These are phyloP conservation scores for Dryococelus australis DNA, from an alignment of 2,888 invertebrate species.

Conservation along the genomic window DNA sequence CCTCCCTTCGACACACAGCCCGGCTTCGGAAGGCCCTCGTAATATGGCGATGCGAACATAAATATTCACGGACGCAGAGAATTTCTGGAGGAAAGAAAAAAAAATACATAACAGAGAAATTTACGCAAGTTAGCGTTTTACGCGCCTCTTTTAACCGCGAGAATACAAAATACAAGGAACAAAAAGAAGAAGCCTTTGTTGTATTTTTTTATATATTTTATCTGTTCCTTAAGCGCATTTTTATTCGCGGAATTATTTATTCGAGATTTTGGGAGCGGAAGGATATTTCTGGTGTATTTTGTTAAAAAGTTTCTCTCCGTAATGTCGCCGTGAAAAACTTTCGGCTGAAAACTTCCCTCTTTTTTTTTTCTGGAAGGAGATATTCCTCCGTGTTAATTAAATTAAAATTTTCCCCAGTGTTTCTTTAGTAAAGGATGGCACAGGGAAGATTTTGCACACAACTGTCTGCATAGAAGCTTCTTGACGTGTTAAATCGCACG, in stretches of 20 bases:
- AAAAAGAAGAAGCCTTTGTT: neutral
- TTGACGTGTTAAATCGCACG: too few species aligned
- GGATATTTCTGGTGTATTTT: neutral
- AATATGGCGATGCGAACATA: neutral
- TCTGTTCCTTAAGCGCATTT: neutral
- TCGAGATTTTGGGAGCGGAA: conserved; percentile 2
- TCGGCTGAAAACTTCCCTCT: neutral
- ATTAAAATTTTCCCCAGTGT: neutral
- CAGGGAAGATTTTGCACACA: too few species aligned
- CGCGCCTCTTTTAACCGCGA: neutral
- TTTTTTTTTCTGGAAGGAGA: neutral
- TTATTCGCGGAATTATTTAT: neutral
- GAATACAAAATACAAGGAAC: neutral
- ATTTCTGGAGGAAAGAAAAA: neutral
- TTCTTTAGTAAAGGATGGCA: neutral
- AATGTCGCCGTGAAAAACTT: neutral
- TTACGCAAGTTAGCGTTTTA: conserved; percentile 6
- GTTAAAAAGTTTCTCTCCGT: neutral
- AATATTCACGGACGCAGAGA: neutral
- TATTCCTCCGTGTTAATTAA: neutral
- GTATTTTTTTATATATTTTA: neutral
- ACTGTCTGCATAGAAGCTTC: too few species aligned
- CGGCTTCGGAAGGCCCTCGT: too few species aligned
- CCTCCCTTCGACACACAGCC: neutral
- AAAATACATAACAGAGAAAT: conserved; percentile 16